Percentiles rank a stretch among this genome's conserved stretches.
These are phyloP conservation scores for Thecocarcelia acutangulata DNA, from an alignment of 2,888 invertebrate species.

Conservation along the genomic window DNA sequence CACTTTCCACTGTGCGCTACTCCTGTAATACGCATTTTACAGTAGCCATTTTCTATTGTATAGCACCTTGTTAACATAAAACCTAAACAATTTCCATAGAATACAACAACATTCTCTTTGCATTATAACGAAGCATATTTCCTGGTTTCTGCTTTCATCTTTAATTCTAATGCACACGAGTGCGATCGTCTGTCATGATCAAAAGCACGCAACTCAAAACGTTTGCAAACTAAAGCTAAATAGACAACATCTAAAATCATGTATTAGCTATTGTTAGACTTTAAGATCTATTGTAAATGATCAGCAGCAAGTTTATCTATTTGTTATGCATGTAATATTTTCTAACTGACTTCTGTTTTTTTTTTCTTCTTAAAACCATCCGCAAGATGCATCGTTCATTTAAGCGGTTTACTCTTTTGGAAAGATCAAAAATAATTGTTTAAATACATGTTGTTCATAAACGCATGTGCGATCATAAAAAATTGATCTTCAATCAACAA, in stretches of 20 bases:
- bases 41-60: constrained; percentile 25
- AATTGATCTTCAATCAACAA: constrained; percentile 56
- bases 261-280: constrained; percentile 40
- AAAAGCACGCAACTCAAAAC: constrained; percentile 18
- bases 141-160: constrained; percentile 63
- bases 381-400: constrained; percentile 51
- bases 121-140: constrained; percentile 48
- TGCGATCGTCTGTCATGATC: constrained; percentile 2
- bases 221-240: neutral
- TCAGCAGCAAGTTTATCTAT: constrained; percentile 29
- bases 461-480: constrained; percentile 38
- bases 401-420: constrained; percentile 54
- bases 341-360: constrained; percentile 19
- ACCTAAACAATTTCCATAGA: constrained; percentile 29
- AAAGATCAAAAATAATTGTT: constrained; percentile 54
- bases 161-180: constrained; percentile 18
- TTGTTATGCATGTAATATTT: constrained; percentile 36
- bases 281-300: constrained; percentile 29
- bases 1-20: constrained; percentile 45
- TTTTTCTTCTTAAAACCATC: neutral
- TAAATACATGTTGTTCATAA: constrained; percentile 20
- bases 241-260: constrained; percentile 25
- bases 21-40: constrained; percentile 57
- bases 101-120: constrained; percentile 41
- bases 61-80: neutral